These are phyloP conservation scores for Dolichopus griseipennis DNA, from an alignment of 2,888 invertebrate genomes.

Conservation along the genomic window DNA sequence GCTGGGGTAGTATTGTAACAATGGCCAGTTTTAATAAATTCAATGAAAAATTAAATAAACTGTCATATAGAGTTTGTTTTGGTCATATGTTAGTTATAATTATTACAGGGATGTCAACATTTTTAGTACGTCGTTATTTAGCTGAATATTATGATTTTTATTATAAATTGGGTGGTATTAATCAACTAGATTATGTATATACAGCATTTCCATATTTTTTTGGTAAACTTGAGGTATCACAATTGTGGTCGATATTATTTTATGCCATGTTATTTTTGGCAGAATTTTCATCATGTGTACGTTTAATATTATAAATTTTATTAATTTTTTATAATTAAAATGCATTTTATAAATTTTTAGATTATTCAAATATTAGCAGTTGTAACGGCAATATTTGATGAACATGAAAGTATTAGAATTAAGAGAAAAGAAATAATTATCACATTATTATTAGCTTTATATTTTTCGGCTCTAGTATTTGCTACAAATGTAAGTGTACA, in stretches of 20 bases:
- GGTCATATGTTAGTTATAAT: slow-evolving; percentile 32
- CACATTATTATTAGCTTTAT: slow-evolving; percentile 24
- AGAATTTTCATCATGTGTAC: slow-evolving; percentile 69
- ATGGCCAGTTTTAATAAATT: slow-evolving; percentile 77
- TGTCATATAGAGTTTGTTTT: slow-evolving; percentile 33
- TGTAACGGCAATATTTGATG: slow-evolving; percentile 37
- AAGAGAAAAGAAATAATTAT: slow-evolving; percentile 28
- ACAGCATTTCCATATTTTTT: slow-evolving; percentile 64
- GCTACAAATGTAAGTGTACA: slow-evolving; percentile 33
- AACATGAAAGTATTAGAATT: slow-evolving; percentile 32
- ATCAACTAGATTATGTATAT: slow-evolving; percentile 29
- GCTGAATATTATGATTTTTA: slow-evolving; percentile 26
- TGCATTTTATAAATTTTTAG: slow-evolving; percentile 22
- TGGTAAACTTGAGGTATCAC: slow-evolving; percentile 58
- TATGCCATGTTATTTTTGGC: slow-evolving; percentile 67
- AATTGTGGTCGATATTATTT: slow-evolving; percentile 67
- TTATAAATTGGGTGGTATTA: slow-evolving; percentile 17
- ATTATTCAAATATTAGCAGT: slow-evolving; percentile 35
- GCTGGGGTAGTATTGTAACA: slow-evolving; percentile 73
- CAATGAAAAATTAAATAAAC: slow-evolving; percentile 55
- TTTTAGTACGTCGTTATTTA: slow-evolving; percentile 37
- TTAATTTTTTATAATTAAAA: not conserved
- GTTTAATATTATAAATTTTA: slow-evolving; percentile 27
- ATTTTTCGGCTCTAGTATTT: slow-evolving; percentile 32
- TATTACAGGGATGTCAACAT: slow-evolving; percentile 32